Percentiles rank a stretch among this genome's conserved stretches.
phyloP scores from a whole-genome alignment of 2,888 invertebrate genomes.

The Pasiphila rectangulata region DNA sequence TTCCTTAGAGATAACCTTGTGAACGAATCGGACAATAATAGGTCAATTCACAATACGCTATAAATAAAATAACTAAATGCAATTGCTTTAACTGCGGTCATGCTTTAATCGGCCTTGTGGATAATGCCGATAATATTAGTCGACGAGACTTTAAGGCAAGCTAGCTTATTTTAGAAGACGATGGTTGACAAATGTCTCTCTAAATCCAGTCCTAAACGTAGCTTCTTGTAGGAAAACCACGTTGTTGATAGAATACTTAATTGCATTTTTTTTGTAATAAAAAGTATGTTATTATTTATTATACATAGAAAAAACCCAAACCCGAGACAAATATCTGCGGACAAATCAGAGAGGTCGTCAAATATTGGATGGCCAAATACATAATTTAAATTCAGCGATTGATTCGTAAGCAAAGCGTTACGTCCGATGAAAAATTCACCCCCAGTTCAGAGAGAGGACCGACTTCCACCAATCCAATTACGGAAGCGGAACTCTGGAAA shows the following conservation, averaged over 20 bases:
- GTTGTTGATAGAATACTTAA: too few species aligned
- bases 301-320: background rate
- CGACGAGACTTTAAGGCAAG: too few species aligned
- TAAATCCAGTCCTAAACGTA: too few species aligned
- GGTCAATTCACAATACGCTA: slow-evolving; percentile 30
- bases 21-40: slow-evolving; percentile 26
- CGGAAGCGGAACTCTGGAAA: slow-evolving; percentile 75
- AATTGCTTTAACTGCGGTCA: slow-evolving; percentile 27
- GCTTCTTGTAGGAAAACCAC: too few species aligned
- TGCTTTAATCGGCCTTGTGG: slow-evolving; percentile 29
- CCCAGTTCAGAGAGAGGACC: slow-evolving; percentile 41
- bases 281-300: too few species aligned
- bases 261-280: too few species aligned
- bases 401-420: slow-evolving; percentile 54
- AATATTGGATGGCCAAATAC: slow-evolving; percentile 29
- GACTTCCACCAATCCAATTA: slow-evolving; percentile 77
- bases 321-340: background rate
- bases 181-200: too few species aligned
- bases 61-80: slow-evolving; percentile 26
- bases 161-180: too few species aligned
- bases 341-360: background rate
- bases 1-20: slow-evolving; percentile 25
- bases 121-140: slow-evolving; percentile 8
- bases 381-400: slow-evolving; percentile 46
- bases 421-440: slow-evolving; percentile 65